These are phyloP conservation scores for Plectus sambesii DNA, from an alignment of 1,140 invertebrate genomes.

Conservation along the genomic window DNA sequence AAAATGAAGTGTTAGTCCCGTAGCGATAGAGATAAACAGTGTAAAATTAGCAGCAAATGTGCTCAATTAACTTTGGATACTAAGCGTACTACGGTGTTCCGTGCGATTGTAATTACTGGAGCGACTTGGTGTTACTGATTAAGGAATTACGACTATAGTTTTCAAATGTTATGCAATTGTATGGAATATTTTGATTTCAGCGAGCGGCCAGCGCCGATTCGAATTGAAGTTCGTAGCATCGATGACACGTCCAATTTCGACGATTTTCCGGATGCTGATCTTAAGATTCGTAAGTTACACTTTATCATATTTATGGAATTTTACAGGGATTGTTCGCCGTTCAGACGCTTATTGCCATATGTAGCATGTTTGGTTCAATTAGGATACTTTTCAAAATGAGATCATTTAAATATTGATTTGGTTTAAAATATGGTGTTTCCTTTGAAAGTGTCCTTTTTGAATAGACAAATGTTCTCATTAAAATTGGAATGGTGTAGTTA, in stretches of 20 bases:
- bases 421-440: too few relatives aligned
- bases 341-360: background rate
- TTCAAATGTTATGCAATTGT: constrained; percentile 66
- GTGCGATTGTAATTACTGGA: background rate
- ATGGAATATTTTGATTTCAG: constrained; percentile 75
- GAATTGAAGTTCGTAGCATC: constrained; percentile 70
- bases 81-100: too few relatives aligned
- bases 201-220: constrained; percentile 89
- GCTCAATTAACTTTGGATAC: background rate
- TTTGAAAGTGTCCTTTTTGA: too few relatives aligned
- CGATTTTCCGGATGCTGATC: constrained; percentile 96
- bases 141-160: constrained; percentile 34
- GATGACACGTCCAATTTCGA: constrained; percentile 99
- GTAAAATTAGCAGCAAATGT: too few relatives aligned
- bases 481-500: too few relatives aligned
- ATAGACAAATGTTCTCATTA: too few relatives aligned
- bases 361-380: background rate
- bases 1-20: too few relatives aligned
- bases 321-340: background rate
- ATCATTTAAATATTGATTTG: background rate
- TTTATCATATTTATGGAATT: background rate
- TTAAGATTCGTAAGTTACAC: constrained; percentile 69
- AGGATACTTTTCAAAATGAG: constrained; percentile 9
- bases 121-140: background rate
- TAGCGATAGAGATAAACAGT: too few relatives aligned